Conservation (phyloP, 2,113 vertebrate genomes). For the Hippocampus abdominalis region DNA sequence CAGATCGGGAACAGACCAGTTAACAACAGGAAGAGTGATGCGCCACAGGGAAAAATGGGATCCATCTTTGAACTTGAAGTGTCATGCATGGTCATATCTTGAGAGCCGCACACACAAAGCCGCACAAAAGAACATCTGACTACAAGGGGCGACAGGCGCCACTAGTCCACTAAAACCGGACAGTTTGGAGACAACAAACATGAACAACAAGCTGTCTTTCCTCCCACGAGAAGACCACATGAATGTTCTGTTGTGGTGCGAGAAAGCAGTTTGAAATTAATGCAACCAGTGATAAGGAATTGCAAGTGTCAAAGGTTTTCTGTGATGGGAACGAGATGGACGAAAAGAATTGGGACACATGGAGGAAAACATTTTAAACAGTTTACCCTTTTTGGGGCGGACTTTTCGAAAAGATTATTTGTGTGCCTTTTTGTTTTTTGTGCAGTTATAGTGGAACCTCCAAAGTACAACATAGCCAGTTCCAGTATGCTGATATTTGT, state of each 20-base stretch:
- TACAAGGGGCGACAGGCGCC: background rate
- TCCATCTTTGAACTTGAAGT: constrained; percentile 16
- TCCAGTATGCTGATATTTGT: too few species aligned
- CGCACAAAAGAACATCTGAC: constrained; percentile 23
- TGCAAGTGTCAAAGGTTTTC: background rate
- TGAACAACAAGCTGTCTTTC: background rate
- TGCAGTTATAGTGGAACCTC: background rate
- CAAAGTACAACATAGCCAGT: too few species aligned
- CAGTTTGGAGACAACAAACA: background rate
- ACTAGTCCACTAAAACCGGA: constrained; percentile 14
- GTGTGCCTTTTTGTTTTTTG: background rate
- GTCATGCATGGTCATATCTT: constrained; percentile 45
- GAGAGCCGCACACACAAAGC: constrained; percentile 39
- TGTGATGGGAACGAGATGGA: background rate
- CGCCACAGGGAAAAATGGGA: constrained; percentile 35
- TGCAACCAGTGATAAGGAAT: constrained; percentile 1
- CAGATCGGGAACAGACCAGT: constrained; percentile 40
- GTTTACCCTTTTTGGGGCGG: background rate
- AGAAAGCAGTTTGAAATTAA: background rate
- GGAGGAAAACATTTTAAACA: background rate
- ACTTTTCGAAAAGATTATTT: background rate
- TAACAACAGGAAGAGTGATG: constrained; percentile 36
- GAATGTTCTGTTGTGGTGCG: constrained; percentile 35
- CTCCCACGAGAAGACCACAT: constrained; percentile 15
- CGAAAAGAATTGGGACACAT: constrained; percentile 7